Evolutionary conservation across 2,797 vertebrate species (phyloP).

Genomic region (Vultur gryphus): DNA sequence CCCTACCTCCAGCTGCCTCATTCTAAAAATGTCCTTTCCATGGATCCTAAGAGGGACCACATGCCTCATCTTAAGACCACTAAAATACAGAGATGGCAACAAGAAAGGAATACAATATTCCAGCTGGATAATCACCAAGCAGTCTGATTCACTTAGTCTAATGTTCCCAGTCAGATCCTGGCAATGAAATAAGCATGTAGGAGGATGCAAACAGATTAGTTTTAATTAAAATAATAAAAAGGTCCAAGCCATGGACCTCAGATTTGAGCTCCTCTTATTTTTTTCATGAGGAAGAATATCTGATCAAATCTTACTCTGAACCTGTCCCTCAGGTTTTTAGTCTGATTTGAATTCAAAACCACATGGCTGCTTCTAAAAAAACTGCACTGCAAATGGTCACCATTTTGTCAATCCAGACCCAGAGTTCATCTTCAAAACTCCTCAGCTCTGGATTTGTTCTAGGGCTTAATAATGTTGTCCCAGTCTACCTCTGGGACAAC

Average conservation of each 20-base stretch:
- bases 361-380: background rate
- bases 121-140: slow-evolving; percentile 52
- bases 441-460: background rate
- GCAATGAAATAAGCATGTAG: slow-evolving; percentile 53
- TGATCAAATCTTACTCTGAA: background rate
- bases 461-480: background rate
- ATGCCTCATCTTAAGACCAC: background rate
- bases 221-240: slow-evolving; percentile 59
- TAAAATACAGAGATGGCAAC: slow-evolving; percentile 25
- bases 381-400: background rate
- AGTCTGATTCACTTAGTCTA: slow-evolving; percentile 61
- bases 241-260: background rate
- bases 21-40: slow-evolving; percentile 6
- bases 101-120: slow-evolving; percentile 38
- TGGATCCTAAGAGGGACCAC: background rate
- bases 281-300: background rate
- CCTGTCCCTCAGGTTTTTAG: background rate
- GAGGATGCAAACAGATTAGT: slow-evolving; percentile 30
- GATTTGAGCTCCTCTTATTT: background rate
- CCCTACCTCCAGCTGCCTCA: background rate
- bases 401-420: background rate
- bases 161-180: slow-evolving; percentile 55
- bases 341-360: background rate
- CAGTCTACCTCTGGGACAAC: background rate
- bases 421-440: background rate